Percentiles rank a stretch among this genome's conserved stretches.
phyloP scores from a whole-genome alignment of 1,140 invertebrate genomes.

The Cataglyphis hispanica region DNA sequence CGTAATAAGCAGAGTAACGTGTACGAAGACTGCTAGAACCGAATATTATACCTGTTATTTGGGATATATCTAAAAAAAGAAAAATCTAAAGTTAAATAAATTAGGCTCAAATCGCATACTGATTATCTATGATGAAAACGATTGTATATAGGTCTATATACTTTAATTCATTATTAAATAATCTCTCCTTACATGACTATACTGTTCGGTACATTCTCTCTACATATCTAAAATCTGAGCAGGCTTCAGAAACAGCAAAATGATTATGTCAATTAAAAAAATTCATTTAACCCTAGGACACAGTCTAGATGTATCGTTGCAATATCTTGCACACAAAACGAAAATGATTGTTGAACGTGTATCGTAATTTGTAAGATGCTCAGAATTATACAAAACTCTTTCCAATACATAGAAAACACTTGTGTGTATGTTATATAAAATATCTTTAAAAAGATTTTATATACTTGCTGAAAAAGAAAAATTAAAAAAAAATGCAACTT shows the following conservation, averaged over 20 bases:
- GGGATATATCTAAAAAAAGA: slow-evolving; percentile 75
- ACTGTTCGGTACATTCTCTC: slow-evolving; percentile 78
- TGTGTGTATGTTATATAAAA: slow-evolving; percentile 73
- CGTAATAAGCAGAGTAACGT: slow-evolving; percentile 70
- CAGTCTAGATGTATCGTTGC: slow-evolving; percentile 75
- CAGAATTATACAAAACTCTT: slow-evolving; percentile 71
- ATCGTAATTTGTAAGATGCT: slow-evolving; percentile 79
- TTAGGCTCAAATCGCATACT: slow-evolving; percentile 74
- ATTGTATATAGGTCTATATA: slow-evolving; percentile 65
- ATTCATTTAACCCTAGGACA: slow-evolving; percentile 81
- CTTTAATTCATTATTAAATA: slow-evolving; percentile 72
- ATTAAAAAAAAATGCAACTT: slow-evolving; percentile 68
- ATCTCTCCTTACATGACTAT: slow-evolving; percentile 73
- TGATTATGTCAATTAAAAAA: slow-evolving; percentile 83
- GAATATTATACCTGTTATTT: slow-evolving; percentile 78
- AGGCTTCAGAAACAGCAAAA: slow-evolving; percentile 82
- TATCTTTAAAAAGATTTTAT: slow-evolving; percentile 74
- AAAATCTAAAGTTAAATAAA: slow-evolving; percentile 72
- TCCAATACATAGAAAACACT: slow-evolving; percentile 70
- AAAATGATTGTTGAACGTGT: slow-evolving; percentile 67
- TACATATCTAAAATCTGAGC: slow-evolving; percentile 83
- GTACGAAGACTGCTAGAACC: slow-evolving; percentile 79
- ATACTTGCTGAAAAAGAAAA: slow-evolving; percentile 68
- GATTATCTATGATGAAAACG: slow-evolving; percentile 69
- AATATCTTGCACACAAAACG: slow-evolving; percentile 62